Conservation (phyloP, 2,888 invertebrate genomes). For the Drosophila formosana region DNA sequence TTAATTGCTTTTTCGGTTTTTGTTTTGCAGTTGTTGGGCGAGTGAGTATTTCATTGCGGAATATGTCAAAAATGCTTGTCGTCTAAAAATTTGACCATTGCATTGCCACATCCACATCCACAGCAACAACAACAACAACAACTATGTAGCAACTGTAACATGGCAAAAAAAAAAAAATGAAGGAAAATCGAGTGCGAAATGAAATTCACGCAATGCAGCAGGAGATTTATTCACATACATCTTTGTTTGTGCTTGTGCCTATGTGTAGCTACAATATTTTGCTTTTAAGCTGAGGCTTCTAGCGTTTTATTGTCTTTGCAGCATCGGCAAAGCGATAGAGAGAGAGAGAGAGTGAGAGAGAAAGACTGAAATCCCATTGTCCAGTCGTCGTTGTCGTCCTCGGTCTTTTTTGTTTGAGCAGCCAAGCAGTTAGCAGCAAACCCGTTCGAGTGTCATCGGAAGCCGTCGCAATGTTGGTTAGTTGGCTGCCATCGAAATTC, state of each 20-base stretch:
- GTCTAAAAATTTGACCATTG: conserved; percentile 60
- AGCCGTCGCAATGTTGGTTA: conserved; percentile 69
- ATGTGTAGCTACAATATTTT: conserved; percentile 75
- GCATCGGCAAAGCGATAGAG: conserved; percentile 9
- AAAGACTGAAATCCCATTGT: background rate
- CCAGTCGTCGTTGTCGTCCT: background rate
- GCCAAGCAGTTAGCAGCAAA: conserved; percentile 40
- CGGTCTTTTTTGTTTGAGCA: conserved; percentile 12
- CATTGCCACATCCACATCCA: conserved; percentile 26
- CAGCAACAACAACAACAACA: conserved; percentile 11
- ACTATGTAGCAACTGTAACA: conserved; percentile 20
- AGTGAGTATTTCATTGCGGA: conserved; percentile 45
- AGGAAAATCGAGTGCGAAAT: conserved; percentile 51
- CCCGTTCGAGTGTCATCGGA: conserved; percentile 69
- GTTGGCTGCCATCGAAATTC: conserved; percentile 79
- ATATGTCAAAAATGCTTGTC: conserved; percentile 71
- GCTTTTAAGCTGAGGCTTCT: conserved; percentile 75
- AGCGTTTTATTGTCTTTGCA: conserved; percentile 58
- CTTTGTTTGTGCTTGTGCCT: conserved; percentile 9
- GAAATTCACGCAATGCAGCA: conserved; percentile 55
- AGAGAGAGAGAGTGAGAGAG: background rate
- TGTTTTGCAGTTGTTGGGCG: conserved; percentile 41
- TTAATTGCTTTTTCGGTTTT: conserved; percentile 76
- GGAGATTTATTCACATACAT: conserved; percentile 43
- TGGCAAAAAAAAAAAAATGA: conserved; percentile 27